Conservation (phyloP, 2,797 vertebrate species). For the Bradypodion ventrale region DNA sequence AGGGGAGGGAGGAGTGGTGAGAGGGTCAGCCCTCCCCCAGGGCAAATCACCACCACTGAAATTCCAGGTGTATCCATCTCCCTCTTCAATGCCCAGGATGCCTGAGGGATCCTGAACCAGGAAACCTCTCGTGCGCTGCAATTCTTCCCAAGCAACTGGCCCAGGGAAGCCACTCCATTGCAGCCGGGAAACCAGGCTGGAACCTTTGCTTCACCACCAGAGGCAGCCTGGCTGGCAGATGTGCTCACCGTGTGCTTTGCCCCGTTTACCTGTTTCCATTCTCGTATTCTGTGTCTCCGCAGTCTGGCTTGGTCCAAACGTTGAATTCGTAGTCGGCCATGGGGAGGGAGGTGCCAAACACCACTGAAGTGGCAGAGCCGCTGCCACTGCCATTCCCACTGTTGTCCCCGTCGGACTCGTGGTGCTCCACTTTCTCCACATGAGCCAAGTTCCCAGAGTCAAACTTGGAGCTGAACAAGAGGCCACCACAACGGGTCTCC, state of each 20-base stretch:
- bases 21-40: too few species aligned
- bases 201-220: too few species aligned
- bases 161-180: not conserved
- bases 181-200: not conserved
- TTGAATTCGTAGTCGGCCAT: conserved; percentile 90
- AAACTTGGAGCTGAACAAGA: conserved; percentile 94
- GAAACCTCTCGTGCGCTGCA: not conserved
- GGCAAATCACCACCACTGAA: not conserved
- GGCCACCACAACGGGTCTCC: conserved; percentile 90
- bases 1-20: not conserved
- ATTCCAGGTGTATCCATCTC: not conserved
- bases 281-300: conserved; percentile 89
- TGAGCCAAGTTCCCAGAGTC: conserved; percentile 93
- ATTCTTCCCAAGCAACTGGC: not conserved
- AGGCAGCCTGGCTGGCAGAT: not conserved
- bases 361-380: conserved; percentile 19
- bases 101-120: not conserved
- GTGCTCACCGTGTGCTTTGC: accelerated
- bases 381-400: conserved; percentile 45
- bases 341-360: conserved; percentile 48
- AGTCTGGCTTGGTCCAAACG: conserved; percentile 93
- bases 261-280: conserved; percentile 91
- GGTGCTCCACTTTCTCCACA: conserved; percentile 86
- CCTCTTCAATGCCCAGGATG: not conserved
- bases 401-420: conserved; percentile 68